These are phyloP conservation scores for Caenorhabditis sp. DNA, from an alignment of 2,888 invertebrate genomes.

Conservation along the genomic window DNA sequence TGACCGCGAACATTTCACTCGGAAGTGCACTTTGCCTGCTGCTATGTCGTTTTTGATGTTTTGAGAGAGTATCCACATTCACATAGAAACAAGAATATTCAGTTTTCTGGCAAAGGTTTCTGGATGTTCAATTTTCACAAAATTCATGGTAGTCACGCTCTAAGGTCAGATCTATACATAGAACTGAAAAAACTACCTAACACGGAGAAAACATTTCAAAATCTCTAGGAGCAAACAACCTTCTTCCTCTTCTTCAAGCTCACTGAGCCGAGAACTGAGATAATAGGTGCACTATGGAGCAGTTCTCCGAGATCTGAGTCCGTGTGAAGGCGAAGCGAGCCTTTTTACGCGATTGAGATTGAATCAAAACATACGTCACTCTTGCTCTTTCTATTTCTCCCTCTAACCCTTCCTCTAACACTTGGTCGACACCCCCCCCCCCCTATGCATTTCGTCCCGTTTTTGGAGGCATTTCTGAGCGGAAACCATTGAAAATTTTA, in stretches of 20 bases:
- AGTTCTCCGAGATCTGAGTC: constrained; percentile 21
- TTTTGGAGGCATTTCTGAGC: constrained; percentile 10
- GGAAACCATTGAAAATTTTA: constrained; percentile 19
- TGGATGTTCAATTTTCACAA: too few species aligned
- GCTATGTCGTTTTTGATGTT: too few species aligned
- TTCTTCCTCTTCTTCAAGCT: constrained; percentile 16
- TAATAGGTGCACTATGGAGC: constrained; percentile 56
- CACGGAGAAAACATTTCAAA: too few species aligned
- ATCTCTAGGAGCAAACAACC: too few species aligned
- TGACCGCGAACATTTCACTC: too few species aligned
- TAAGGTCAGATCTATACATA: too few species aligned
- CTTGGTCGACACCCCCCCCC: background rate
- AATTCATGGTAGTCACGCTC: too few species aligned
- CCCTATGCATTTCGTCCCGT: constrained; percentile 11
- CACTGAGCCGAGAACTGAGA: constrained; percentile 37
- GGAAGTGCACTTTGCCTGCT: too few species aligned
- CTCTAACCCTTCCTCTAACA: constrained; percentile 14
- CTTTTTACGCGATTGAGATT: constrained; percentile 46
- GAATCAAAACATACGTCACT: constrained; percentile 44
- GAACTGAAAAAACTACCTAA: too few species aligned
- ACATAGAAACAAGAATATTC: too few species aligned
- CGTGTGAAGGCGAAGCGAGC: constrained; percentile 18
- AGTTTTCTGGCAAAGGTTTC: too few species aligned
- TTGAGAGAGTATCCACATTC: too few species aligned
- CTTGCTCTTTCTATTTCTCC: constrained; percentile 17